Evolutionary conservation across 1,140 invertebrate genomes (phyloP).

Genomic region (Formica selysi): DNA sequence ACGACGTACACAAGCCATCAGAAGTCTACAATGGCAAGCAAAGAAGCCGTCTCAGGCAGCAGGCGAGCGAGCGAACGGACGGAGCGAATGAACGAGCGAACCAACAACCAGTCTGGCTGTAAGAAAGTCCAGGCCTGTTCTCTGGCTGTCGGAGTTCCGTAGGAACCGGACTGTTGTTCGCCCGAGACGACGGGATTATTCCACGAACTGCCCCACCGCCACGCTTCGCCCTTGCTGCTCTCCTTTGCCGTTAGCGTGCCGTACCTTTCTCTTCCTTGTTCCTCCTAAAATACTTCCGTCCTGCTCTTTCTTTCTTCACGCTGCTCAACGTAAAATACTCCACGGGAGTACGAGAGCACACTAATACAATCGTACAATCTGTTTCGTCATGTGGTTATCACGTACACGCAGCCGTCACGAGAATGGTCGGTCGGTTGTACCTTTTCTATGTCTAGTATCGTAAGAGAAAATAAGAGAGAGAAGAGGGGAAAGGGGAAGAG

Average conservation of each 20-base stretch:
- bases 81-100: conserved; percentile 62
- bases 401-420: conserved; percentile 17
- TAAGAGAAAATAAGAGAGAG: neutral
- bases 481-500: too few relatives aligned
- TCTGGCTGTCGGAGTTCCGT: conserved; percentile 76
- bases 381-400: conserved; percentile 29
- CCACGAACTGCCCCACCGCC: conserved; percentile 77
- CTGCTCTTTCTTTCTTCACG: neutral
- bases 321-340: neutral
- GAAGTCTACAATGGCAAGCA: conserved; percentile 27
- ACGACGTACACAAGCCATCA: conserved; percentile 7
- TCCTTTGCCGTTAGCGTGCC: conserved; percentile 4
- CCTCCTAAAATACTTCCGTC: neutral
- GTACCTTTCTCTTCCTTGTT: neutral
- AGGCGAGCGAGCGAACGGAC: conserved; percentile 64
- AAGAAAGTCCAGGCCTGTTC: conserved; percentile 58
- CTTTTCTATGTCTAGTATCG: neutral
- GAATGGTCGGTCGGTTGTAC: neutral
- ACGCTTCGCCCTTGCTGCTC: conserved; percentile 18
- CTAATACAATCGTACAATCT: neutral
- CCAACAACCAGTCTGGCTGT: conserved; percentile 64
- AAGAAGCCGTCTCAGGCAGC: conserved; percentile 27
- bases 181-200: conserved; percentile 79
- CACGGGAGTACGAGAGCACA: neutral
- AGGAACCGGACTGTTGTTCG: conserved; percentile 81